Evolutionary conservation across 1,140 invertebrate species (phyloP), one percentile per base, ranked within the genome.

Genomic region (Apis florea): DNA sequence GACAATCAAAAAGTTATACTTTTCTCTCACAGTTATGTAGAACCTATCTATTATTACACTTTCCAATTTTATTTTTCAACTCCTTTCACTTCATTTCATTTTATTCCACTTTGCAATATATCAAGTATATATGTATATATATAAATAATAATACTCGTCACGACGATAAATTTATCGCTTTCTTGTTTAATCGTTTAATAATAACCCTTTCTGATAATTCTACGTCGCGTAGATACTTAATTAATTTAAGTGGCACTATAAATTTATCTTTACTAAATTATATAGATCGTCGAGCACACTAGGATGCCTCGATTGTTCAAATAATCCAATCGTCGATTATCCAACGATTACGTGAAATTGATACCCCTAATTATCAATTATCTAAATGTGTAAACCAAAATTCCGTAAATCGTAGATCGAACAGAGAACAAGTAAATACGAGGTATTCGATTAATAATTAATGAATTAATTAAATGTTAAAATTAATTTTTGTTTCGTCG

Each of bases 361-460:
- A 67, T 67, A 12, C 64, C 40, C 15, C 21, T 24, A 47, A 67
- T 40, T 47, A 51, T 51, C 26, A 40, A n/a, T 51, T 24, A 49
- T 69, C n/a, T 5, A 12, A 69, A 69, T n/a, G 67, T 24, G 40
- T 17, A 69, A 69, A 51, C 67, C 40, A 47, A 51, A 69, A 49
- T 51, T 24, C 47, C 40, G 24, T n/a, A 51, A 17, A 17, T 24
- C 67, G 15, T 15, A 15, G 40, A 68, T 49, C 10, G 24, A 40
- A 47, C 19, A 9, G 2, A 10, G 12, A 40, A 67, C 19, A 3
- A 68, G 19, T 12, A 49, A n/a, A n/a, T 3, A 21, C 10, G 9
- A 1, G 11, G 1, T 68, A 15, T 68, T 47, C 63, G 9, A 40
- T 66, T 40, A 40, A 1, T 15, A 12, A n/a, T 15, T 5, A 15